phyloP scores from a whole-genome alignment of 2,888 invertebrate genomes.

The Trichacis sp. region DNA sequence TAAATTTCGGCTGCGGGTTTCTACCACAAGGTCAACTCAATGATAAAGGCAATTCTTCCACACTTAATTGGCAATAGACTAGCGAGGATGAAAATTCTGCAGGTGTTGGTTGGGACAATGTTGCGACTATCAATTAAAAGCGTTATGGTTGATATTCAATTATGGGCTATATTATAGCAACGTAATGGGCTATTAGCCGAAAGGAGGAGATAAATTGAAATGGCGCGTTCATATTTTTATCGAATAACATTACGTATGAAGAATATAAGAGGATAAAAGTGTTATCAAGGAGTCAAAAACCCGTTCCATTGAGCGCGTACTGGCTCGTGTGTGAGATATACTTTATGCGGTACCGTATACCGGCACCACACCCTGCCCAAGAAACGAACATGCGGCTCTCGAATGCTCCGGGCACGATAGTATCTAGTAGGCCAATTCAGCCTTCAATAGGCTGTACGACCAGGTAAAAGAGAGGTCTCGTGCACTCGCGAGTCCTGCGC shows the following conservation, averaged over 20 bases:
- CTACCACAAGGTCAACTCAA: no score
- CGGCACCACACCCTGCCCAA: constrained; percentile 42
- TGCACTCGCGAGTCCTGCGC: constrained; percentile 6
- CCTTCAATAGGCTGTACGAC: constrained; percentile 23
- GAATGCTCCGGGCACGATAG: constrained; percentile 39
- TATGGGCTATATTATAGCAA: constrained; percentile 18
- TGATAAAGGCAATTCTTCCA: no score
- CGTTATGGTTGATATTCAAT: neutral
- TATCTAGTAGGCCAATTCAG: constrained; percentile 44
- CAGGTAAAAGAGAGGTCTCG: constrained; percentile 11
- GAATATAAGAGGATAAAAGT: constrained; percentile 33
- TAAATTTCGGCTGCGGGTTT: no score
- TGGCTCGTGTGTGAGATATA: constrained; percentile 20
- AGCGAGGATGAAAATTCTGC: no score
- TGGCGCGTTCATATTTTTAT: constrained; percentile 15
- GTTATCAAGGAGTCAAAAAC: constrained; percentile 39
- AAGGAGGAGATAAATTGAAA: constrained; percentile 28
- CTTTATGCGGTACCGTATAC: constrained; percentile 37
- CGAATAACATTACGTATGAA: constrained; percentile 28
- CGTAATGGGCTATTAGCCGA: neutral
- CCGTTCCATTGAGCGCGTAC: constrained; percentile 27
- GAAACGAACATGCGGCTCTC: constrained; percentile 30
- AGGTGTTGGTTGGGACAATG: no score
- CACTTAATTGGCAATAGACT: no score
- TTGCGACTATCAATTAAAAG: neutral